Evolutionary conservation across 2,113 vertebrate genomes (phyloP), one percentile per base, ranked within the genome.

Genomic region (Callipepla californica): DNA sequence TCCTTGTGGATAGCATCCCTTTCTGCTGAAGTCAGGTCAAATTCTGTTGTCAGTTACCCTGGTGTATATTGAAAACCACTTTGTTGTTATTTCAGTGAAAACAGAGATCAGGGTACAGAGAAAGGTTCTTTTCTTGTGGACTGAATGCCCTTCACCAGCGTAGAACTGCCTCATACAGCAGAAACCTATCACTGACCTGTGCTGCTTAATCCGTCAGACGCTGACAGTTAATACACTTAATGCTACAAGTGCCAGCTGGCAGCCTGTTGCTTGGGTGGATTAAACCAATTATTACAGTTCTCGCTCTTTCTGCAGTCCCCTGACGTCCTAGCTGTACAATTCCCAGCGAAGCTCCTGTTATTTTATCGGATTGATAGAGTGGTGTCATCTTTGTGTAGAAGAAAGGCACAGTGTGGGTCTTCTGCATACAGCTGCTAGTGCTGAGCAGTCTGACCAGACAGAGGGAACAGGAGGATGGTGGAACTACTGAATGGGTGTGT

Each of bases 191-290:
- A 42, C 73, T 47, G 85, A 83, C 82, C 57, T 93, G 65, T 63
- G 73, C 76, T 3, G 23, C 44, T 67, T 68, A 80, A 93, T 92
- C 85, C 2, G 0, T 87, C 68, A 50, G 73, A 61, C 0, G 0
- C 90, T 91, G 93, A 65, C 65, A 86, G 67, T 15, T 7, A 47
- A 55, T 72, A 72, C 69, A 26, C 38, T 4, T 75, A 85, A 81
- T 38, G 92, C 82, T 88, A 67, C 55, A 77, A 55, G 17, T 65
- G 93, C 85, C 93, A 95, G 66, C 85, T 83, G 88, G 85, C 90
- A 96, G 76, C 65, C 13, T 9, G 28, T 63, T 47, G 65, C 79
- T 90, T 59, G 82, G 8, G 12, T 85, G 65, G 82, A 90, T 94
- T 91, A 91, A 94, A 70, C 45, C 68, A 92, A 51, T 86, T 91